phyloP scores from a whole-genome alignment of 2,797 vertebrate genomes.

The Xenopus petersii region DNA sequence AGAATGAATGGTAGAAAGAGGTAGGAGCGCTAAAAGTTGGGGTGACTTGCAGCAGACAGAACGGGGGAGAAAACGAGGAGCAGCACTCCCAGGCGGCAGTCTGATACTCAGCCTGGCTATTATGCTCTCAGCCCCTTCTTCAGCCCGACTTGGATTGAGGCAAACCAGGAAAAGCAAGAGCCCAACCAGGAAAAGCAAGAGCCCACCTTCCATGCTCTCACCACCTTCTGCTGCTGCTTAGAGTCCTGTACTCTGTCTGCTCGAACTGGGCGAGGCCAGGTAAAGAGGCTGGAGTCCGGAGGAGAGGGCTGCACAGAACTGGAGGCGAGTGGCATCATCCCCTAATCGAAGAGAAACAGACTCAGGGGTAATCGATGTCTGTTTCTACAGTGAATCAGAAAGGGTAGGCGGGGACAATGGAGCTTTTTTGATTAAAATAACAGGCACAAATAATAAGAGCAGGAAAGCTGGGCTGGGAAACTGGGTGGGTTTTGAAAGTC shows the following conservation, averaged over 20 bases:
- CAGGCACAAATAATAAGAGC: no score
- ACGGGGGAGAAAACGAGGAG: background rate
- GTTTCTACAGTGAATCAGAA: no score
- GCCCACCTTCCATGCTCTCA: constrained; percentile 27
- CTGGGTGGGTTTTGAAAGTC: no score
- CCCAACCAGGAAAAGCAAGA: constrained; percentile 10
- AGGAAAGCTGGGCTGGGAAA: no score
- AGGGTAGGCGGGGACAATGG: no score
- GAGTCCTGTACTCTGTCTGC: constrained; percentile 34
- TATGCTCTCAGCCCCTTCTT: constrained; percentile 36
- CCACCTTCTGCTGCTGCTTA: constrained; percentile 37
- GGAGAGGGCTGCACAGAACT: background rate
- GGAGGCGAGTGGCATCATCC: constrained; percentile 39
- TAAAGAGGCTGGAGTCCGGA: constrained; percentile 18
- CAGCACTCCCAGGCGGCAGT: constrained; percentile 2
- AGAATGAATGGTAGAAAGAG: constrained; percentile 21
- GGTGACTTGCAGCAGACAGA: constrained; percentile 32
- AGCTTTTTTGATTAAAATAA: no score
- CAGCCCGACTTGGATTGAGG: constrained; percentile 37
- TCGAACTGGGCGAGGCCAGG: constrained; percentile 7
- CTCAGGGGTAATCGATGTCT: background rate
- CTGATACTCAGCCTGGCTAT: constrained; percentile 14
- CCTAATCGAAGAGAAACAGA: background rate
- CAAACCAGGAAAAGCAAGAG: constrained; percentile 6
- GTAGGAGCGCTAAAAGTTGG: constrained; percentile 25